Percentiles rank a stretch among this genome's conserved stretches.
phyloP scores from a whole-genome alignment of 2,888 invertebrate genomes.

The Cataglyphis albicans region DNA sequence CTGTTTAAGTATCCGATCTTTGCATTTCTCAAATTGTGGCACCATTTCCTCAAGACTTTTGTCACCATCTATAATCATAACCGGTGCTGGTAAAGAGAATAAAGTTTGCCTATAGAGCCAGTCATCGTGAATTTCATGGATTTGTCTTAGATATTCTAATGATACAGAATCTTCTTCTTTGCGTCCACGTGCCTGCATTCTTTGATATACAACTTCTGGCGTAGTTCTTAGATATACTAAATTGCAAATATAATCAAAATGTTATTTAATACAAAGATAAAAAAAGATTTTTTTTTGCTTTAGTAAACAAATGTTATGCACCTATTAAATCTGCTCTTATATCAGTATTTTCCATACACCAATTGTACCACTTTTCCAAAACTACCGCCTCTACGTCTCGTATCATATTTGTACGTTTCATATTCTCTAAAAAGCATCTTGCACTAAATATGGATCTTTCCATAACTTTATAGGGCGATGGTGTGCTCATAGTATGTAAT shows the following conservation, averaged over 20 bases:
- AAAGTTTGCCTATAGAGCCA: slow-evolving; percentile 86
- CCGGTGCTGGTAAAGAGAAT: slow-evolving; percentile 86
- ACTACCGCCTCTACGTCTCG: slow-evolving; percentile 92
- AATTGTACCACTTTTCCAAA: slow-evolving; percentile 95
- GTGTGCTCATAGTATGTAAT: slow-evolving; percentile 89
- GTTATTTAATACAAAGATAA: not conserved
- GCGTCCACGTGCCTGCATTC: slow-evolving; percentile 92
- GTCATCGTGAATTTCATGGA: slow-evolving; percentile 91
- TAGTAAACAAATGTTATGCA: slow-evolving; percentile 80
- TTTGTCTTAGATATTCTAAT: slow-evolving; percentile 92
- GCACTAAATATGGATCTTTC: slow-evolving; percentile 96
- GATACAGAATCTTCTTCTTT: slow-evolving; percentile 94
- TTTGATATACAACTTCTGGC: slow-evolving; percentile 91
- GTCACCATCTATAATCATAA: slow-evolving; percentile 84
- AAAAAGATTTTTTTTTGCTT: not conserved
- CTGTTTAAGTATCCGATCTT: slow-evolving; percentile 74
- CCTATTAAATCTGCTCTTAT: slow-evolving; percentile 95
- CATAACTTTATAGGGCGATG: slow-evolving; percentile 93
- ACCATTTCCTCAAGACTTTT: slow-evolving; percentile 83
- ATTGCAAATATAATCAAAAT: slow-evolving; percentile 51
- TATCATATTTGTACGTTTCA: slow-evolving; percentile 90
- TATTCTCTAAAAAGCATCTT: slow-evolving; percentile 94
- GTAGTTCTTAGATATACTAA: slow-evolving; percentile 91
- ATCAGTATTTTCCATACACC: slow-evolving; percentile 91
- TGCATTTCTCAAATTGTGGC: slow-evolving; percentile 80